Base-by-base conservation (phyloP, 2,888 invertebrate species). In the Pemphredon lugubris region DNA sequence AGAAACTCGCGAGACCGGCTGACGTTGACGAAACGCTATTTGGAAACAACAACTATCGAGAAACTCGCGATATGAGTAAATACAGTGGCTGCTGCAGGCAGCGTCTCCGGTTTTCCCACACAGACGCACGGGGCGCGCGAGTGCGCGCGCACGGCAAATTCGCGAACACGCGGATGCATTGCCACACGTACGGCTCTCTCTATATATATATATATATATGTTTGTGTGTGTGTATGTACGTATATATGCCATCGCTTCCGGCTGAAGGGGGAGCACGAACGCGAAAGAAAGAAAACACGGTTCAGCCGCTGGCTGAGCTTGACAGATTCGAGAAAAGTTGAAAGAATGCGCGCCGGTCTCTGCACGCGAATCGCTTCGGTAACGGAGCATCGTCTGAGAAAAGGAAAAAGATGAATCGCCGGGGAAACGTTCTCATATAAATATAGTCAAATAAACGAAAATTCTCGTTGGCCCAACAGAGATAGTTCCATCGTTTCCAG, bases 281-380 rank as follows among this genome's bases (percentile, higher is more conserved):
- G 72, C 70, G 72, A 77, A 69, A 73, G 76, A 76, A 70, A 77
- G 77, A 70, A 78, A 81, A 78, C 79, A 75, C 69, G 74, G 77
- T 79, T 79, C 80, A 77, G 77, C 73, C 79, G 75, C 68, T 79
- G 84, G 80, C 82, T 84, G 84, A 84, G 79, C 78, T 83, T 84
- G 84, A 84, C 84, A 84, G 84, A 81, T 84, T 83, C 75, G 78
- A 77, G 84, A 79, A 83, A 84, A 84, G 84, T 84, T 83, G 81
- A 77, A 67, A 82, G 81, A 84, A 84, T 82, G 81, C 75, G 81
- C 75, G 75, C 73, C 79, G 75, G 73, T 60, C 69, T 60, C 69
- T 58, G 70, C 68, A 70, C 67, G 72, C 61, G 74, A 81, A 76
- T 73, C 79, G 74, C 57, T 79, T 73, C 63, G 32, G 74, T 77